Percentiles rank a stretch among this genome's conserved stretches.
These are phyloP conservation scores for Whitmania pigra DNA, from an alignment of 1,140 invertebrate species.

Conservation along the genomic window DNA sequence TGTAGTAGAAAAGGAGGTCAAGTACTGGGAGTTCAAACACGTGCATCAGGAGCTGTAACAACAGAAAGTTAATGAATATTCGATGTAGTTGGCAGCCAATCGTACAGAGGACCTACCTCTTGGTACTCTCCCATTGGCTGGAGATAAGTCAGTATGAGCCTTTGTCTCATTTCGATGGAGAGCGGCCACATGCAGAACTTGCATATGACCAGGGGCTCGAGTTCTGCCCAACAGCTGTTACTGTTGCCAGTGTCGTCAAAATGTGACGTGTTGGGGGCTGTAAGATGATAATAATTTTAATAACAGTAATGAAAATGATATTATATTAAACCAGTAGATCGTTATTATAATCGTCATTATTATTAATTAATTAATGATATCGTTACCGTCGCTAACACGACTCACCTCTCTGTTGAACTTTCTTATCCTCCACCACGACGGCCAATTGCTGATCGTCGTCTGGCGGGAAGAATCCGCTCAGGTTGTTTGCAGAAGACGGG, in stretches of 20 bases:
- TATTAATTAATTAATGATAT: too few species aligned
- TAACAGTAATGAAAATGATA: too few species aligned
- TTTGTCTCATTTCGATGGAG: conserved; percentile 69
- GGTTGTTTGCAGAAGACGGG: too few species aligned
- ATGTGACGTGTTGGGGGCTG: not conserved
- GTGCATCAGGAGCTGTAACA: conserved; percentile 61
- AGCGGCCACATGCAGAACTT: conserved; percentile 72
- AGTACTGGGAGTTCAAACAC: conserved; percentile 83
- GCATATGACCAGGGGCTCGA: conserved; percentile 73
- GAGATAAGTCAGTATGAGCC: conserved; percentile 79
- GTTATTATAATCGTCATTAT: too few species aligned
- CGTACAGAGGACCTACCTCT: conserved; percentile 52
- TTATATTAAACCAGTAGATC: too few species aligned
- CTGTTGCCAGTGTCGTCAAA: not conserved
- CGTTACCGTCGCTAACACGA: too few species aligned
- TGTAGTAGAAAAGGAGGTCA: conserved; percentile 72
- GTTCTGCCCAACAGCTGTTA: conserved; percentile 69
- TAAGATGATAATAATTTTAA: too few species aligned
- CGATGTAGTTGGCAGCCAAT: not conserved
- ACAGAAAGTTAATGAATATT: too few species aligned
- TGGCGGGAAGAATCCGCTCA: too few species aligned
- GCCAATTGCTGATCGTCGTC: too few species aligned
- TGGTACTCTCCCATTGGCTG: conserved; percentile 92
- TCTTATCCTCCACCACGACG: too few species aligned
- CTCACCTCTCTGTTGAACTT: too few species aligned